Percentiles rank a stretch among this genome's conserved stretches.
These are phyloP conservation scores for Plagodis pulveraria DNA, from an alignment of 2,888 invertebrate species.

Conservation along the genomic window DNA sequence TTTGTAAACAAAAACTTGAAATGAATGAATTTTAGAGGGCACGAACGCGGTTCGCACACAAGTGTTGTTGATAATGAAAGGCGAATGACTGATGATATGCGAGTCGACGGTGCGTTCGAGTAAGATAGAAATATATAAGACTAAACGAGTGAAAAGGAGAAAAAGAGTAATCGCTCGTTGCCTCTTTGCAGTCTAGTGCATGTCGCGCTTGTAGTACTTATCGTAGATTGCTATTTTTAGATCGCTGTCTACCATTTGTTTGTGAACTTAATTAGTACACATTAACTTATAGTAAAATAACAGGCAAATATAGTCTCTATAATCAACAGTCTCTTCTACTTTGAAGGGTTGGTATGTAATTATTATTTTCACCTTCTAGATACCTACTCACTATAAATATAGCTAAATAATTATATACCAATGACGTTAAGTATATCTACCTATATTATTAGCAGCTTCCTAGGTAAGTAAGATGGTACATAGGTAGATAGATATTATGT, in stretches of 20 bases:
- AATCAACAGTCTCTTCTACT: too few relatives aligned
- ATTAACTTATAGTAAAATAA: too few relatives aligned
- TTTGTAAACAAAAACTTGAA: conserved; percentile 37
- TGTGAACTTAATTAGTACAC: too few relatives aligned
- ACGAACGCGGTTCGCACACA: conserved; percentile 44
- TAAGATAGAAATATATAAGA: conserved; percentile 29
- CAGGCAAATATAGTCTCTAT: too few relatives aligned
- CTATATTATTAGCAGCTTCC: too few relatives aligned
- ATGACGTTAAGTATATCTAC: too few relatives aligned
- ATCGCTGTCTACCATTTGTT: background rate
- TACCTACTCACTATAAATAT: too few relatives aligned
- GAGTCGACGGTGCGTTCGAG: conserved; percentile 26
- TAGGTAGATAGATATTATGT: too few relatives aligned
- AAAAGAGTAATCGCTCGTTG: conserved; percentile 17
- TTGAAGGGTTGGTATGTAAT: too few relatives aligned
- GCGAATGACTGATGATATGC: conserved; percentile 47
- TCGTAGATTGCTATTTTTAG: conserved; percentile 30
- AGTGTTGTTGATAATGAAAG: conserved; percentile 48
- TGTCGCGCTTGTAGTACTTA: conserved; percentile 23
- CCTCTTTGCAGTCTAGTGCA: conserved; percentile 22
- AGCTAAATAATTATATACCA: too few relatives aligned
- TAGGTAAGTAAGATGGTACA: too few relatives aligned
- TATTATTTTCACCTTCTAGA: too few relatives aligned
- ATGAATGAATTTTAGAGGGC: conserved; percentile 31
- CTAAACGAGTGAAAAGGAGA: conserved; percentile 32